Conservation (phyloP, 2,888 invertebrate genomes). For the Netelia melanura region DNA sequence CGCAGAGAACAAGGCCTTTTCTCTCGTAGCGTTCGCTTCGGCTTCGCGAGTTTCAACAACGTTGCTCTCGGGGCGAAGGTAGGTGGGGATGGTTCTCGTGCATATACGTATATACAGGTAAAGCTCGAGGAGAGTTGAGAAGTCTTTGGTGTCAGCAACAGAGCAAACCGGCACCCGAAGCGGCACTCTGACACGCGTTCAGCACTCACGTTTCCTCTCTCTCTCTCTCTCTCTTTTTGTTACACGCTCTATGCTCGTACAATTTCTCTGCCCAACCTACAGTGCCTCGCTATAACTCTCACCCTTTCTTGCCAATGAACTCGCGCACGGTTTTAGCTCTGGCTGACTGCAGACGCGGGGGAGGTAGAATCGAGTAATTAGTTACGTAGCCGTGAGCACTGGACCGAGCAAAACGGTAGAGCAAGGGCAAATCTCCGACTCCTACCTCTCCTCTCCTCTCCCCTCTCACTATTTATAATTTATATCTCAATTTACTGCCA, state of each 20-base stretch:
- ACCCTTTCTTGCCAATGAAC: slow-evolving; percentile 76
- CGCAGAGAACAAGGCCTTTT: slow-evolving; percentile 33
- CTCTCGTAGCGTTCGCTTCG: slow-evolving; percentile 15
- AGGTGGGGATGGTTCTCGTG: background rate
- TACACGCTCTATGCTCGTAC: slow-evolving; percentile 64
- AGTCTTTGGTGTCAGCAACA: slow-evolving; percentile 84
- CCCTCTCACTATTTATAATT: background rate
- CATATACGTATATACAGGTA: slow-evolving; percentile 6
- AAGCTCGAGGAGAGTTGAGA: slow-evolving; percentile 79
- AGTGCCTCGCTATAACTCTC: slow-evolving; percentile 50
- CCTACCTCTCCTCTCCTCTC: background rate
- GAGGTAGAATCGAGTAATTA: slow-evolving; percentile 82
- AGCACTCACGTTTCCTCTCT: slow-evolving; percentile 21
- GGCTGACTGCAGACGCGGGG: slow-evolving; percentile 63
- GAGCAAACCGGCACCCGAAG: slow-evolving; percentile 71
- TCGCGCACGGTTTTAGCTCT: slow-evolving; percentile 78
- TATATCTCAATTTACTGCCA: background rate
- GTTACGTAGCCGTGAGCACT: slow-evolving; percentile 80
- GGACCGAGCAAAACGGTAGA: slow-evolving; percentile 66
- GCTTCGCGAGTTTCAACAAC: slow-evolving; percentile 14
- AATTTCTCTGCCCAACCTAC: slow-evolving; percentile 59
- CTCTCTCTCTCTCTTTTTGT: slow-evolving; percentile 53
- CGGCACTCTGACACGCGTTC: slow-evolving; percentile 61
- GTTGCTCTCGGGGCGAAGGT: background rate
- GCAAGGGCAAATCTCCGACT: slow-evolving; percentile 71